phyloP scores from a whole-genome alignment of 2,113 vertebrate genomes.

The Holacanthus passer region DNA sequence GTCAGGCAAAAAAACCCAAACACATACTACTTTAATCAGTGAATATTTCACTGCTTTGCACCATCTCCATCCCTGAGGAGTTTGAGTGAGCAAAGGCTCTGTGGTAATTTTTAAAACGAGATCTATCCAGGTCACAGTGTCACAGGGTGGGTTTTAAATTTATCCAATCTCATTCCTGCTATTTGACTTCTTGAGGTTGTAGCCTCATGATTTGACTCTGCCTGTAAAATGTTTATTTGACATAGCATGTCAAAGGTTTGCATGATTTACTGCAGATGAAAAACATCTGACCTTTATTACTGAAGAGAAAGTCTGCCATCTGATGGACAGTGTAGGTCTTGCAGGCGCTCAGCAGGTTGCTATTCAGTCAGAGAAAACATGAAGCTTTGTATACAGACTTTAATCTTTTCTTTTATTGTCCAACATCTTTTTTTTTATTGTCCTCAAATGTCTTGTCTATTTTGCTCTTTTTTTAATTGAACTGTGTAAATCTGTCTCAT shows the following conservation, averaged over 20 bases:
- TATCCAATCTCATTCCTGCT: not conserved
- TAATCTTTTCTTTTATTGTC: not conserved
- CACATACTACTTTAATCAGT: too few species aligned
- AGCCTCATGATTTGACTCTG: not conserved
- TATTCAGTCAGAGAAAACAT: not conserved
- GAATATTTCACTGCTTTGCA: slow-evolving; percentile 52
- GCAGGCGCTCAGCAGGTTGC: not conserved
- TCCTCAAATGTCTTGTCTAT: too few species aligned
- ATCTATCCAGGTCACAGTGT: slow-evolving; percentile 31
- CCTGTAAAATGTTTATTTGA: not conserved
- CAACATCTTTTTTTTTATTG: not conserved
- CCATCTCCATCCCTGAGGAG: slow-evolving; percentile 29
- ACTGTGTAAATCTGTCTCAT: not conserved
- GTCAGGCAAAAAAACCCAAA: slow-evolving; percentile 7
- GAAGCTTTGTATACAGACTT: not conserved
- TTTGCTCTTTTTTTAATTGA: not conserved
- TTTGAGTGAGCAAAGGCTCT: slow-evolving; percentile 3
- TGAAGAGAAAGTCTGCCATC: slow-evolving; percentile 67
- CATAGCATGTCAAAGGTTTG: not conserved
- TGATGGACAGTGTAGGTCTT: slow-evolving; percentile 47
- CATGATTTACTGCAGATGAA: not conserved
- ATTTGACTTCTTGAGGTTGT: not conserved
- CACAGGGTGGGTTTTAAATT: not conserved
- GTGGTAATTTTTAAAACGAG: slow-evolving; percentile 29
- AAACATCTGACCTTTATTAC: not conserved